Conservation (phyloP, 92 coral and sea anemone genomes). For the Ricordea florida region DNA sequence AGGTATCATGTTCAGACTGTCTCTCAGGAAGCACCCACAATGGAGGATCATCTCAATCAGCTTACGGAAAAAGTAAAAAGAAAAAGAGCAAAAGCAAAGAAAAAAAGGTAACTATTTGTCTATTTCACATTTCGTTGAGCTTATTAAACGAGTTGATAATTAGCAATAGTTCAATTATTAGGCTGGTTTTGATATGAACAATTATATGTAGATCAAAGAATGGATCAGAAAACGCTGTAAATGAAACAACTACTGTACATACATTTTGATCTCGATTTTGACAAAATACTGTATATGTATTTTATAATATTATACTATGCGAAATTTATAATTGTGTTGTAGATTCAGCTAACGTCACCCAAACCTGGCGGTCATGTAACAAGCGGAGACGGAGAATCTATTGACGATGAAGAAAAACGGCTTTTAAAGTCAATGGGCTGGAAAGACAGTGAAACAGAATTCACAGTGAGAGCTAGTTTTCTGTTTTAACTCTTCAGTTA, state of each 20-base stretch:
- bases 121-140: background rate
- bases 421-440: conserved; percentile 95
- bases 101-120: conserved; percentile 4
- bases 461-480: background rate
- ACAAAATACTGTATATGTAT: too few species aligned
- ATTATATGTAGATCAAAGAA: too few species aligned
- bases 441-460: conserved; percentile 34
- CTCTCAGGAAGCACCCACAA: conserved; percentile 46
- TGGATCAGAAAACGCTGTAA: too few species aligned
- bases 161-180: background rate
- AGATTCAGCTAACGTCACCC: conserved; percentile 10
- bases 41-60: conserved; percentile 28
- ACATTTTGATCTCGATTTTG: too few species aligned
- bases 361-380: conserved; percentile 28
- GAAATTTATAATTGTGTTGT: background rate
- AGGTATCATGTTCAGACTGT: conserved; percentile 42
- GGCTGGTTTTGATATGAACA: too few species aligned
- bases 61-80: conserved; percentile 33
- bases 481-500: background rate
- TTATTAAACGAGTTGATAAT: background rate
- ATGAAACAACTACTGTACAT: too few species aligned
- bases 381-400: conserved; percentile 49
- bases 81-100: conserved; percentile 39
- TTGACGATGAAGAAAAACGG: conserved; percentile 94
- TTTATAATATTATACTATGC: too few species aligned